A percentile compares a stretch with the other conserved stretches of the same genome.
phyloP scores from a whole-genome alignment of 2,888 invertebrate species.

The Andrena haemorrhoa region DNA sequence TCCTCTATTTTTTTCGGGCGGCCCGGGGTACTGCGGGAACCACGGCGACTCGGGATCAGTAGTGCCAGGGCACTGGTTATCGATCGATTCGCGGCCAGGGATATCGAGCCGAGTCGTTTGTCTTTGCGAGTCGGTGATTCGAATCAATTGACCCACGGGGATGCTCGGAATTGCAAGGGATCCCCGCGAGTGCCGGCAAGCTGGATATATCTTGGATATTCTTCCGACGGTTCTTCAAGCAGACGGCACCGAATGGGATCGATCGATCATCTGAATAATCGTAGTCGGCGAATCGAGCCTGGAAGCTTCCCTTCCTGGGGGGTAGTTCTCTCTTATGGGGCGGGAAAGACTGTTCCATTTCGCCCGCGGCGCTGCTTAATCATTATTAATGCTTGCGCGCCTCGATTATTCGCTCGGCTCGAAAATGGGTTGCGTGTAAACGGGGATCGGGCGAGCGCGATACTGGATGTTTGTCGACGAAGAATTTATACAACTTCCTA shows the following conservation, averaged over 20 bases:
- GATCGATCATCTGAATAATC: background rate
- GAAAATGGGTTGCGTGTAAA: too few relatives aligned
- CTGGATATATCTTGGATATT: constrained; percentile 5
- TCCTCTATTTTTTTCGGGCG: background rate
- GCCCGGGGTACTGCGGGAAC: background rate
- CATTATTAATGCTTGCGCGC: too few relatives aligned
- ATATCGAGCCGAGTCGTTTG: background rate
- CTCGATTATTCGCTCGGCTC: too few relatives aligned
- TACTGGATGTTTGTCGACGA: too few relatives aligned
- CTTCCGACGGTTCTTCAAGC: background rate
- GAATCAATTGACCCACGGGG: constrained; percentile 22
- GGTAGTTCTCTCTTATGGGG: too few relatives aligned
- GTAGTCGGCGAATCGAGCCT: too few relatives aligned
- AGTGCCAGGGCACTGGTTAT: constrained; percentile 13
- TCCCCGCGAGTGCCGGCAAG: background rate
- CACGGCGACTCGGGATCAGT: background rate
- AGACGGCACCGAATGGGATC: background rate
- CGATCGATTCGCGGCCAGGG: constrained; percentile 11
- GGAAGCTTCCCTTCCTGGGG: too few relatives aligned
- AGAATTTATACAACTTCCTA: too few relatives aligned
- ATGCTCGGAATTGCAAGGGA: background rate
- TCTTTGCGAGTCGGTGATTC: constrained; percentile 1
- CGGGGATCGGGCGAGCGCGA: too few relatives aligned
- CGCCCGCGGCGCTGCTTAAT: too few relatives aligned
- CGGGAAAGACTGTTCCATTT: too few relatives aligned